These are phyloP conservation scores for Phyllotis vaccarum DNA, from an alignment of 2,797 vertebrate genomes.

Conservation along the genomic window DNA sequence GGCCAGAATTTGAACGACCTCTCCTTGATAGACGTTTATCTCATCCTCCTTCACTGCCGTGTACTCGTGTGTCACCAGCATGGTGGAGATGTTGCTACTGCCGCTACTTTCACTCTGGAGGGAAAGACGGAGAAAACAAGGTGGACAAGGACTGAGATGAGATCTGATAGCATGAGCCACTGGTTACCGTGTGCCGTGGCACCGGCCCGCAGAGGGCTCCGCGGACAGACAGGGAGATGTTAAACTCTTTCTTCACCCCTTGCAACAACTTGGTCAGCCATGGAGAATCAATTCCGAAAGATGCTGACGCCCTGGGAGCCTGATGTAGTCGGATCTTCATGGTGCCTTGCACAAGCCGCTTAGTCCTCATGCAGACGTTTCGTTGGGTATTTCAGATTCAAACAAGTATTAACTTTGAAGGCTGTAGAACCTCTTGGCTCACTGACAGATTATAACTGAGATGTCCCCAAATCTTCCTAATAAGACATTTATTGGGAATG, in stretches of 20 bases:
- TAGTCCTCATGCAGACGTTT: fast-evolving
- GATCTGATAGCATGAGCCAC: fast-evolving
- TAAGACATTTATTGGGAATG: neutral
- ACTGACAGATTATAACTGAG: neutral
- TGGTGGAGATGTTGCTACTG: slow-evolving; percentile 99
- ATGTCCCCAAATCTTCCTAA: neutral
- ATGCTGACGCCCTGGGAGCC: neutral
- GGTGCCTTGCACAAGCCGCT: fast-evolving
- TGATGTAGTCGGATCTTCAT: neutral
- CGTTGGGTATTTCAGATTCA: neutral
- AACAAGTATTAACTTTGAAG: neutral
- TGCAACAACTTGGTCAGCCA: neutral
- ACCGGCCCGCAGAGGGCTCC: neutral
- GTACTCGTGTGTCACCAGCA: slow-evolving; percentile 99
- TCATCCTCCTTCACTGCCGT: slow-evolving; percentile 99
- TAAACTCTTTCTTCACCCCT: neutral
- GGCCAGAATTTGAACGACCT: slow-evolving; percentile 99
- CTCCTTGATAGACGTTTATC: slow-evolving; percentile 98
- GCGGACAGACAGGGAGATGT: fast-evolving
- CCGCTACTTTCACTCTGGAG: slow-evolving; percentile 99
- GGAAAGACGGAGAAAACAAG: neutral
- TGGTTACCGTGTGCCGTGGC: fast-evolving
- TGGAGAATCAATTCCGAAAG: neutral
- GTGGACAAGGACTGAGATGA: slow-evolving; percentile 26
- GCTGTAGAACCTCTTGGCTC: neutral